Conservation (phyloP, 2,797 vertebrate genomes). For the Neosilurus mollespiculum region DNA sequence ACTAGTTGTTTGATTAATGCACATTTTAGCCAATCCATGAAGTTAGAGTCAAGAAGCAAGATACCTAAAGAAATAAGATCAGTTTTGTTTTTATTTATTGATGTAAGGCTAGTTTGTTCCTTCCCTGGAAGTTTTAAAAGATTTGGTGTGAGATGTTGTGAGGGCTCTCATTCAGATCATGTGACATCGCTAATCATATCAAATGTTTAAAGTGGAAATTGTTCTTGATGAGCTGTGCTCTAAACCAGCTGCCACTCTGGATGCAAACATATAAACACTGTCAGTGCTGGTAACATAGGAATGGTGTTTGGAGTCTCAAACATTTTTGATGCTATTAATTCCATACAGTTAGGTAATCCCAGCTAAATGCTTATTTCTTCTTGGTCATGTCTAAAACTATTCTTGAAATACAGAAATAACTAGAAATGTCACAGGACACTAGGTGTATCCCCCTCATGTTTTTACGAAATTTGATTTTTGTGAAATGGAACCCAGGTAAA, state of each 20-base stretch:
- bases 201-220: constrained; percentile 69
- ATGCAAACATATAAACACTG: constrained; percentile 70
- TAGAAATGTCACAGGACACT: no score
- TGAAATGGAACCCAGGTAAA: no score
- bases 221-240: constrained; percentile 70
- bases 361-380: not conserved
- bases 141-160: constrained; percentile 50
- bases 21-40: constrained; percentile 24
- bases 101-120: constrained; percentile 58
- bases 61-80: constrained; percentile 65
- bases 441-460: no score
- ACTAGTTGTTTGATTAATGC: not conserved
- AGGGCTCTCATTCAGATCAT: constrained; percentile 60
- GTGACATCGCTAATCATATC: constrained; percentile 66
- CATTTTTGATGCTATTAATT: constrained; percentile 59
- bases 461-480: no score
- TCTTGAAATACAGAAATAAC: not conserved
- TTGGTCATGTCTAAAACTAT: not conserved
- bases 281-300: constrained; percentile 54
- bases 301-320: constrained; percentile 62
- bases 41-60: constrained; percentile 47
- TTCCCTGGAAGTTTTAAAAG: constrained; percentile 29
- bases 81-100: constrained; percentile 48
- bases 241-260: constrained; percentile 55
- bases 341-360: not conserved